These are phyloP conservation scores for Solea senegalensis DNA, from an alignment of 2,113 vertebrate species.

Conservation along the genomic window DNA sequence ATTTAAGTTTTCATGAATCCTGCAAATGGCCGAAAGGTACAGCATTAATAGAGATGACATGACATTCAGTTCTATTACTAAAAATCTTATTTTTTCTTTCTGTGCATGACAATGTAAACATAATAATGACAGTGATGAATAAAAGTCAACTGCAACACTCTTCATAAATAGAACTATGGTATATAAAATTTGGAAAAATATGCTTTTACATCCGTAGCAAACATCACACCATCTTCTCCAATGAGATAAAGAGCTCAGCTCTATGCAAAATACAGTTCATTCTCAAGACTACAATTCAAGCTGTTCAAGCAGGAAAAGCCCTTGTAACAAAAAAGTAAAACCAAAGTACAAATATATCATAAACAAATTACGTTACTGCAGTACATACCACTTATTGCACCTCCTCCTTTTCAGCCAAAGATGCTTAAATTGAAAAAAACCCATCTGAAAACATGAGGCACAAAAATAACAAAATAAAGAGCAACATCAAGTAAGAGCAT, in stretches of 20 bases:
- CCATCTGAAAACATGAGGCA: conserved; percentile 53
- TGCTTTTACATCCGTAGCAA: conserved; percentile 80
- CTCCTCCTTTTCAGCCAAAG: conserved; percentile 36
- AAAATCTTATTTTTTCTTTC: conserved; percentile 46
- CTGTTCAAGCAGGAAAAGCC: conserved; percentile 71
- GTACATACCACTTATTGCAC: conserved; percentile 34
- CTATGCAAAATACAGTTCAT: conserved; percentile 74
- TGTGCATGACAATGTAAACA: conserved; percentile 64
- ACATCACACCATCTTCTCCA: conserved; percentile 72
- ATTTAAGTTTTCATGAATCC: conserved; percentile 29
- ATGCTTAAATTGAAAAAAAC: conserved; percentile 37
- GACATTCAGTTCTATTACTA: conserved; percentile 66
- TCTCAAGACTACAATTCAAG: conserved; percentile 69
- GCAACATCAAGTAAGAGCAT: conserved; percentile 40
- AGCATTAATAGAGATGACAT: conserved; percentile 48
- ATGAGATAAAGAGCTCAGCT: conserved; percentile 66
- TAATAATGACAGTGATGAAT: conserved; percentile 45
- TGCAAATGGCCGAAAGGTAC: conserved; percentile 36
- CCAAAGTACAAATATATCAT: conserved; percentile 50
- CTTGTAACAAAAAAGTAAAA: conserved; percentile 63
- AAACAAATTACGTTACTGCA: conserved; percentile 39
- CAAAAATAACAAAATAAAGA: conserved; percentile 42
- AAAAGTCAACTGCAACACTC: conserved; percentile 64
- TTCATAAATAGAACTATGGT: conserved; percentile 79
- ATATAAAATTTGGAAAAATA: conserved; percentile 82